phyloP scores from a whole-genome alignment of 2,888 invertebrate genomes.

The Calliphora vomitoria region DNA sequence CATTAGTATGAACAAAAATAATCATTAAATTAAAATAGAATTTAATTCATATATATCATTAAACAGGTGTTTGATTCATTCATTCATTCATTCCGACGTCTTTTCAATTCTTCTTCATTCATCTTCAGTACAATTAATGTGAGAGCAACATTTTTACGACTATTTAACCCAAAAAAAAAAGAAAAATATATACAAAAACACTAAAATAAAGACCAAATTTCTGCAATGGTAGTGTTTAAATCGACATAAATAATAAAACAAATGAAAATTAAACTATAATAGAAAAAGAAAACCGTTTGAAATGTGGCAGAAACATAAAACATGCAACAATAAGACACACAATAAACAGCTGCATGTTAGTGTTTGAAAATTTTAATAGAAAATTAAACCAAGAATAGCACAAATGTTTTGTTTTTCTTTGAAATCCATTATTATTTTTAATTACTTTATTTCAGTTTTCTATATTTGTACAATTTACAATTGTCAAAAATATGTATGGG shows the following conservation, averaged over 20 bases:
- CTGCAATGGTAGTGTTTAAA: slow-evolving; percentile 29
- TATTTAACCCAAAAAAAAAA: slow-evolving; percentile 61
- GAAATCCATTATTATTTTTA: neutral
- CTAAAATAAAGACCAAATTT: slow-evolving; percentile 23
- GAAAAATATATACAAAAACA: neutral
- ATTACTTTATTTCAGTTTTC: no score
- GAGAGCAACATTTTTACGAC: slow-evolving; percentile 62
- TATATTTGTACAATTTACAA: no score
- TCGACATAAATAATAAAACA: slow-evolving; percentile 48
- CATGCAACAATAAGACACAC: slow-evolving; percentile 54
- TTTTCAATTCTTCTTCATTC: slow-evolving; percentile 16
- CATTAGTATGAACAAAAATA: slow-evolving; percentile 11
- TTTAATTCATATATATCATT: slow-evolving; percentile 19
- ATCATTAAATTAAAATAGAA: slow-evolving; percentile 3
- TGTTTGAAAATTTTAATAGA: neutral
- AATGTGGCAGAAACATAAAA: slow-evolving; percentile 55
- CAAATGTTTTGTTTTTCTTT: neutral
- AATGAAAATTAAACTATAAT: slow-evolving; percentile 17
- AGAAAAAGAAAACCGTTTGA: slow-evolving; percentile 43
- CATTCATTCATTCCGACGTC: slow-evolving; percentile 18
- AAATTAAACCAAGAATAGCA: slow-evolving; percentile 2
- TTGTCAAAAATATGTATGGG: no score
- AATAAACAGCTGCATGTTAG: slow-evolving; percentile 28
- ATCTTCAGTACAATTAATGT: slow-evolving; percentile 53
- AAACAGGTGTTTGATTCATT: slow-evolving; percentile 45